These are phyloP conservation scores for Oryzias javanicus DNA, from an alignment of 2,113 vertebrate species.

Conservation along the genomic window DNA sequence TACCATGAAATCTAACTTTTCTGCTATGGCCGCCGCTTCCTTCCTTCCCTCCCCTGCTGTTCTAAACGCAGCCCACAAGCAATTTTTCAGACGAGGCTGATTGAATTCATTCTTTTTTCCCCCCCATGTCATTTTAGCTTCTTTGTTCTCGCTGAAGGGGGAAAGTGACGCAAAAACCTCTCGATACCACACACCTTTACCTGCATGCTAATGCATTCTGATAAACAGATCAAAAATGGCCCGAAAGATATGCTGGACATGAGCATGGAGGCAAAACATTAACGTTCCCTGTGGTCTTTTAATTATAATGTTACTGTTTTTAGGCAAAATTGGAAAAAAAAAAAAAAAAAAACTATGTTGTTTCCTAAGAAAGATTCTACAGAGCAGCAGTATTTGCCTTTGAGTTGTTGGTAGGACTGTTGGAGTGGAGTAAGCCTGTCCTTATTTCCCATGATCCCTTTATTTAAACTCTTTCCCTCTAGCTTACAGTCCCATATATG, in stretches of 20 bases:
- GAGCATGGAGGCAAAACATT: neutral
- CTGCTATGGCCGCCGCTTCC: slow-evolving; percentile 28
- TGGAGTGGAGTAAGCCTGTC: too few species aligned
- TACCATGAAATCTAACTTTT: slow-evolving; percentile 40
- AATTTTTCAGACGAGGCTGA: slow-evolving; percentile 61
- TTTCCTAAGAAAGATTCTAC: too few species aligned
- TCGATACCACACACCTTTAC: slow-evolving; percentile 18
- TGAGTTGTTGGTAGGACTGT: too few species aligned
- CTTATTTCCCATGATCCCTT: too few species aligned
- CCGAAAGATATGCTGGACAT: slow-evolving; percentile 1
- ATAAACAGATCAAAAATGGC: slow-evolving; percentile 24
- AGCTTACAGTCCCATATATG: too few species aligned
- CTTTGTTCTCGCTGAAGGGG: slow-evolving; percentile 25
- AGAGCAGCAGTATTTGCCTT: too few species aligned
- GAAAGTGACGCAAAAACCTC: slow-evolving; percentile 18
- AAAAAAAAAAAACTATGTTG: too few species aligned
- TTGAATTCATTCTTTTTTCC: slow-evolving; percentile 41
- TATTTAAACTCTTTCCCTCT: too few species aligned
- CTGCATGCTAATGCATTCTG: slow-evolving; percentile 35
- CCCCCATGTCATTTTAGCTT: slow-evolving; percentile 2
- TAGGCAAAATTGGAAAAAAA: too few species aligned
- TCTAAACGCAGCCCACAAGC: slow-evolving; percentile 42
- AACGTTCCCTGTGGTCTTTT: too few species aligned
- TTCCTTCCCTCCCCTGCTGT: slow-evolving; percentile 36
- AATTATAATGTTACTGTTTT: too few species aligned